These are phyloP conservation scores for Astropecten irregularis DNA, from an alignment of 53 echinoderm and acorn worm species.

Conservation along the genomic window DNA sequence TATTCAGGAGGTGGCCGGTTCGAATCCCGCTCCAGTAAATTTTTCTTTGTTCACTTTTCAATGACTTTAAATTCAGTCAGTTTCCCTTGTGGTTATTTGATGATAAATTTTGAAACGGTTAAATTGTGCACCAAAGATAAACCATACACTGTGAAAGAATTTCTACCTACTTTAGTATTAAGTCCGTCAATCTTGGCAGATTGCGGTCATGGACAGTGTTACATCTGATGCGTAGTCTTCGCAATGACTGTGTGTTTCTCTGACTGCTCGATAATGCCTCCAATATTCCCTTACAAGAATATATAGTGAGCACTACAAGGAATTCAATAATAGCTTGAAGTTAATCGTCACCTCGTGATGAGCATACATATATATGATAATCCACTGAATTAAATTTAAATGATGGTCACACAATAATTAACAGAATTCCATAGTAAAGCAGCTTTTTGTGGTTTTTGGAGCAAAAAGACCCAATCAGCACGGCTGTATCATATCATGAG, in stretches of 20 bases:
- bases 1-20: no score
- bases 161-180: neutral
- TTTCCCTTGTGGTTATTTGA: no score
- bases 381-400: neutral
- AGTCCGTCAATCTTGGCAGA: neutral
- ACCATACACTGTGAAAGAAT: neutral
- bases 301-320: neutral
- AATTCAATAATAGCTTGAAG: neutral
- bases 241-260: neutral
- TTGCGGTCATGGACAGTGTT: constrained; percentile 11
- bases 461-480: no score
- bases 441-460: no score
- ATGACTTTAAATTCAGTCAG: no score
- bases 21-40: no score
- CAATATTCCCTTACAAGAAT: neutral
- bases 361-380: neutral
- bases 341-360: neutral
- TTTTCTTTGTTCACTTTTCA: no score
- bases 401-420: neutral
- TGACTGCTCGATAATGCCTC: neutral
- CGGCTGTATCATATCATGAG: no score
- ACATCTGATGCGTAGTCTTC: constrained; percentile 16
- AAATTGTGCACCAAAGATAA: no score
- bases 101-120: no score
- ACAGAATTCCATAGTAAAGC: no score